phyloP scores from a whole-genome alignment of 2,113 vertebrate genomes.

The Ctenomys sociabilis region DNA sequence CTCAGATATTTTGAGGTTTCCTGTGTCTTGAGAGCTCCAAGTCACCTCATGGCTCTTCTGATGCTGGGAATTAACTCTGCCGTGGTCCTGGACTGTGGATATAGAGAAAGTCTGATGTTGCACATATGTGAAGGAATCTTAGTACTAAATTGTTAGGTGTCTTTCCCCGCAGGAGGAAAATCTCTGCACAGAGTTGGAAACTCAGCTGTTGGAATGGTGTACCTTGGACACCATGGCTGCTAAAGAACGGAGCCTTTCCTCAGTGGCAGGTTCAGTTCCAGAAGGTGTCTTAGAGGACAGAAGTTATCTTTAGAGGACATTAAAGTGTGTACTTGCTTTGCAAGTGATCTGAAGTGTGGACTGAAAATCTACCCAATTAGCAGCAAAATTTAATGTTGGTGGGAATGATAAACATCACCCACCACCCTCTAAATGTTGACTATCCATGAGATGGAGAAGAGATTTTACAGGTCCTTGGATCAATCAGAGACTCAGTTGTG shows the following conservation, averaged over 20 bases:
- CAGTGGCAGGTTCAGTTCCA: slow-evolving; percentile 91
- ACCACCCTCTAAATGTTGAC: slow-evolving; percentile 92
- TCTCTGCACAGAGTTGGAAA: slow-evolving; percentile 95
- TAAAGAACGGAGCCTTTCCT: slow-evolving; percentile 92
- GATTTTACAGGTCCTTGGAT: slow-evolving; percentile 95
- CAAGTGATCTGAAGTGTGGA: slow-evolving; percentile 95
- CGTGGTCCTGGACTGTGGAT: background rate
- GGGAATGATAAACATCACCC: slow-evolving; percentile 92
- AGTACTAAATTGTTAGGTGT: slow-evolving; percentile 96
- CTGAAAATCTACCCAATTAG: slow-evolving; percentile 95
- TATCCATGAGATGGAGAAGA: slow-evolving; percentile 97
- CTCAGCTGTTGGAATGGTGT: slow-evolving; percentile 92
- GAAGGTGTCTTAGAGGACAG: slow-evolving; percentile 92
- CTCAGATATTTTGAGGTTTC: slow-evolving; percentile 98
- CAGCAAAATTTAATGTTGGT: slow-evolving; percentile 96
- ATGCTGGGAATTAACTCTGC: background rate
- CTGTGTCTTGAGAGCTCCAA: background rate
- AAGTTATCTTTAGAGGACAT: slow-evolving; percentile 97
- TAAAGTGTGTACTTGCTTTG: slow-evolving; percentile 98
- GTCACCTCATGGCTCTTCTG: background rate
- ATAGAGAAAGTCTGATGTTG: background rate
- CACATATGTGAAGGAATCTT: slow-evolving; percentile 95
- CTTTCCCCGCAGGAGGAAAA: slow-evolving; percentile 93
- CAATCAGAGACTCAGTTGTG: slow-evolving; percentile 94
- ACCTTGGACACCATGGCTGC: slow-evolving; percentile 92